Evolutionary conservation across 35 echinoderm and acorn worm genomes (phyloP), one percentile per base, ranked within the genome.

Genomic region (Apostichopus japonicus): DNA sequence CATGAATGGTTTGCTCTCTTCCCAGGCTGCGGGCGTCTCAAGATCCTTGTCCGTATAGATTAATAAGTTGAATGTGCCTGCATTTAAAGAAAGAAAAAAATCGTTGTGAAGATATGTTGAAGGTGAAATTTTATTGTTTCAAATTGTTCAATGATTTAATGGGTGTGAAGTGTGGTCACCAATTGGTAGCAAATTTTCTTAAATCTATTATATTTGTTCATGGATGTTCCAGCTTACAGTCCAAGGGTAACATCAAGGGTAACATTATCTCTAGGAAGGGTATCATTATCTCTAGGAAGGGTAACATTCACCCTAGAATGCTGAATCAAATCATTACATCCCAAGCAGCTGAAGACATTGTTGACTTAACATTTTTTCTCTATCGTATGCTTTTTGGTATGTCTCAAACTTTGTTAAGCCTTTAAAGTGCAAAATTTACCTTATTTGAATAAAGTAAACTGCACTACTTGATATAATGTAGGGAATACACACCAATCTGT

Each of bases 41-140:
- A 93, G 27, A 75, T 95, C 88, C 78, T 96, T 99, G 92, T 99
- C 97, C 4, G 97, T 99, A 82, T 99, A 99, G 82, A 99, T 94
- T 54, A 99, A 62, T 55, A 99, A 76, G 90, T 99, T 96, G 92
- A 99, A 99, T 23, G 93, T 96, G 78, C 95, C 97, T 99, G 70
- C 8, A 75, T 56, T 8, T 8, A 56, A 83, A 1, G 75, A 7
- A 24, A 92, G 6, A 92, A 54, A 44, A 82, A 16, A 11, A 82
- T 14, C 79, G 44, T 56, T 82, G 79, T 82, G 79, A 24, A 82
- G 11, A 82, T 13, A 44, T 23, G 23, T 53, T 78, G 33, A 23
- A 78, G 17, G 33, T 11, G 21, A 17, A 9, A 44, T 13, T 23
- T 24, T 78, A 8, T 24, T 4, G 22, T 23, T 61, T 61, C 13